phyloP scores from a whole-genome alignment of 2,888 invertebrate genomes.

The Herminia tarsipennalis region DNA sequence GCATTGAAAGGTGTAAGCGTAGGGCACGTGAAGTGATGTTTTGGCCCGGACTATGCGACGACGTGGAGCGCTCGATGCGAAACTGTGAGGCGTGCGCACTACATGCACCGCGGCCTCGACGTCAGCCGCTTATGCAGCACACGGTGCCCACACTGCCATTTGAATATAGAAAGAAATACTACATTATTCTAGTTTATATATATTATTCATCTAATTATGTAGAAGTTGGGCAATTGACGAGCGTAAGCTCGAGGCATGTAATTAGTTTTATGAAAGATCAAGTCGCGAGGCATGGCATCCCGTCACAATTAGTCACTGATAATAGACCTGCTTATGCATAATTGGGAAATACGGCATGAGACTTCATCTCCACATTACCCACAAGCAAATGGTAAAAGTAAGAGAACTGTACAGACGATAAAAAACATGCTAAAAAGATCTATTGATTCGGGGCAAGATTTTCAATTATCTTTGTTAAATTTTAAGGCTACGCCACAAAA shows the following conservation, averaged over 20 bases:
- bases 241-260: conserved; percentile 6
- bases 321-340: conserved; percentile 15
- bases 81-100: conserved; percentile 27
- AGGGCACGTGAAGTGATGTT: conserved; percentile 45
- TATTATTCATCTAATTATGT: conserved; percentile 31
- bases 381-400: no score
- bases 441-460: no score
- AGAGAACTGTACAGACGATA: no score
- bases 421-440: no score
- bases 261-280: no score
- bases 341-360: conserved; percentile 13
- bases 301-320: conserved; percentile 17
- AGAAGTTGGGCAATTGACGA: conserved; percentile 10
- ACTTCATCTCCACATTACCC: conserved; percentile 15
- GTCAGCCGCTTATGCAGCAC: conserved; percentile 25
- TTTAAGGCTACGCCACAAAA: no score
- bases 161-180: conserved; percentile 20
- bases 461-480: no score
- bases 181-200: conserved; percentile 22
- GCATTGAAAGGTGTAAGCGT: conserved; percentile 41
- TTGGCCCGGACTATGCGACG: conserved; percentile 41
- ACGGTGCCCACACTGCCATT: conserved; percentile 24
- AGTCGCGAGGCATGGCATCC: no score
- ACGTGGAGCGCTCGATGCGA: conserved; percentile 34
- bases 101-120: conserved; percentile 16